These are phyloP conservation scores for Takifugu bimaculatus DNA, from an alignment of 2,113 vertebrate genomes.

Conservation along the genomic window DNA sequence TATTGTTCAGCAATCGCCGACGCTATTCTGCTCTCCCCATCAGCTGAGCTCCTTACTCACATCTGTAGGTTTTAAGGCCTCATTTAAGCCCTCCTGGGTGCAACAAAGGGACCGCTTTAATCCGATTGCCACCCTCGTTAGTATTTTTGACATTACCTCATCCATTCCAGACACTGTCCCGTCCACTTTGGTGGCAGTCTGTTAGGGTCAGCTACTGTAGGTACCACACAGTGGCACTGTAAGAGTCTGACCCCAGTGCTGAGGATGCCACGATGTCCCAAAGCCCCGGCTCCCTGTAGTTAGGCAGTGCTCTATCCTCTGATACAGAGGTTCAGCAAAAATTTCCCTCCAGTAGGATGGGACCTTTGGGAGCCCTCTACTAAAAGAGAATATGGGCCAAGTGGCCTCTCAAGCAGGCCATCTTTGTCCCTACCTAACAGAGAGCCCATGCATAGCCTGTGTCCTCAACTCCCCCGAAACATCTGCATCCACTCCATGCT, in stretches of 20 bases:
- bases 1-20: constrained; percentile 55
- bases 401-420: constrained; percentile 55
- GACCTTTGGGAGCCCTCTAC: constrained; percentile 44
- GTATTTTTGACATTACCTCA: constrained; percentile 35
- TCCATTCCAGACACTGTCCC: constrained; percentile 34
- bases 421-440: constrained; percentile 64
- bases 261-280: constrained; percentile 59
- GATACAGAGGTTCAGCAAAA: constrained; percentile 78
- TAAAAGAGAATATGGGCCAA: constrained; percentile 62
- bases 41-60: constrained; percentile 43
- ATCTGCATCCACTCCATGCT: constrained; percentile 35
- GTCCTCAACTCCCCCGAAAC: constrained; percentile 48
- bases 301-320: constrained; percentile 73
- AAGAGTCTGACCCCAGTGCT: constrained; percentile 62
- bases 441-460: constrained; percentile 69
- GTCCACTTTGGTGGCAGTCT: constrained; percentile 52
- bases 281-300: constrained; percentile 55
- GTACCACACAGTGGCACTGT: constrained; percentile 77
- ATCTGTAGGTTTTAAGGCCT: constrained; percentile 62
- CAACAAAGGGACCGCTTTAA: constrained; percentile 43
- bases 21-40: constrained; percentile 37
- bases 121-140: constrained; percentile 41
- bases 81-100: constrained; percentile 56
- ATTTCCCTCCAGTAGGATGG: constrained; percentile 53
- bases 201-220: constrained; percentile 65